These are phyloP conservation scores for Bombylius major DNA, from an alignment of 2,888 invertebrate species.

Conservation along the genomic window DNA sequence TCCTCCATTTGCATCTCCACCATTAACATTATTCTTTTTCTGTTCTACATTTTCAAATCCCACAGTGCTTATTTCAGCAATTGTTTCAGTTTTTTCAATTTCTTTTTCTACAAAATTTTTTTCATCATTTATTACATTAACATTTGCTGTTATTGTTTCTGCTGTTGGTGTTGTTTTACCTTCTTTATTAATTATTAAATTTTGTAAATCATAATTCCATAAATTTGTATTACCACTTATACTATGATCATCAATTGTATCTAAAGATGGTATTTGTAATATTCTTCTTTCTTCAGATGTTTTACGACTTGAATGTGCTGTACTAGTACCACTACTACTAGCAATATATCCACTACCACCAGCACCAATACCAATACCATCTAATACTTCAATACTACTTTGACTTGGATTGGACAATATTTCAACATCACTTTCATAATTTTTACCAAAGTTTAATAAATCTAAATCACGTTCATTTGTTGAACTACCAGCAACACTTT, in stretches of 20 bases:
- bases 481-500: conserved; percentile 35
- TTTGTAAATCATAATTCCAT: neutral
- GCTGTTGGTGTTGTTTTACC: neutral
- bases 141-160: neutral
- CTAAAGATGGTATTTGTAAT: conserved; percentile 35
- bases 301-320: conserved; percentile 20
- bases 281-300: conserved; percentile 40
- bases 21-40: neutral
- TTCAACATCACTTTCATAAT: conserved; percentile 54
- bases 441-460: conserved; percentile 19
- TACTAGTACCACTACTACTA: neutral
- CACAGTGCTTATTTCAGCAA: too few species aligned
- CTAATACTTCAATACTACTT: conserved; percentile 54
- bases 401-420: conserved; percentile 58
- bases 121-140: neutral
- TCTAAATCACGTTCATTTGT: conserved; percentile 28
- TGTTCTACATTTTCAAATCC: neutral
- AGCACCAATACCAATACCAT: conserved; percentile 38
- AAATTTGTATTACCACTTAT: neutral
- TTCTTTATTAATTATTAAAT: neutral
- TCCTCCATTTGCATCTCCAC: neutral
- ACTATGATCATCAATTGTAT: conserved; percentile 37
- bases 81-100: neutral
- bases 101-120: neutral
- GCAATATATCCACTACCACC: conserved; percentile 17